These are phyloP conservation scores for Macrobrachium nipponense DNA, from an alignment of 1,140 invertebrate species.

Conservation along the genomic window DNA sequence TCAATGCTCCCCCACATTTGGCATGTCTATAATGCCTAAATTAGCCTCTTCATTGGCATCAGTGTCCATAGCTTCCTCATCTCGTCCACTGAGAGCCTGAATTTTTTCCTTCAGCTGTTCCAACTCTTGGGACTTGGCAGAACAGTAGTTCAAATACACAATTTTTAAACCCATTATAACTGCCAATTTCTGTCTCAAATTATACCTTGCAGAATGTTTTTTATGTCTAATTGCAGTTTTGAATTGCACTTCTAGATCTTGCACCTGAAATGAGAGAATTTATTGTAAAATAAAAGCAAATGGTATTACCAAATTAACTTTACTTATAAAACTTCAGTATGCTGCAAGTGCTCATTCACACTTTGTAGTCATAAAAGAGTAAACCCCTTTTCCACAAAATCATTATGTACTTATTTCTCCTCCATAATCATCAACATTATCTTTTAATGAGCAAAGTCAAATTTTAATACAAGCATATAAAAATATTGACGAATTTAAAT, in stretches of 20 bases:
- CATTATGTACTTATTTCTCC: no score
- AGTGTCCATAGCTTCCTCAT: constrained; percentile 51
- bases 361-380: no score
- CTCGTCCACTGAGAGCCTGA: constrained; percentile 10
- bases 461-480: no score
- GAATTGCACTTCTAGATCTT: constrained; percentile 53
- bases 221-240: constrained; percentile 46
- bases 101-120: constrained; percentile 45
- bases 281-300: no score
- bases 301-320: no score
- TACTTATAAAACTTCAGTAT: no score
- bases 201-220: constrained; percentile 56
- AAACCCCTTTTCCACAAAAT: no score
- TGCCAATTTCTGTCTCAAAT: constrained; percentile 50
- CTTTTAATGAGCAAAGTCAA: no score
- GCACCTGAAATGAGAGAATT: constrained; percentile 36
- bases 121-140: constrained; percentile 46
- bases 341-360: no score
- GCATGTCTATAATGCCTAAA: constrained; percentile 35
- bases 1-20: background rate
- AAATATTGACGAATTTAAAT: no score
- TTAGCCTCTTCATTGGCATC: constrained; percentile 50
- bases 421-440: no score
- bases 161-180: constrained; percentile 58
- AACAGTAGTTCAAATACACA: constrained; percentile 55